Base-by-base conservation (phyloP, 1,140 invertebrate species). In the Cyclina sinensis region DNA sequence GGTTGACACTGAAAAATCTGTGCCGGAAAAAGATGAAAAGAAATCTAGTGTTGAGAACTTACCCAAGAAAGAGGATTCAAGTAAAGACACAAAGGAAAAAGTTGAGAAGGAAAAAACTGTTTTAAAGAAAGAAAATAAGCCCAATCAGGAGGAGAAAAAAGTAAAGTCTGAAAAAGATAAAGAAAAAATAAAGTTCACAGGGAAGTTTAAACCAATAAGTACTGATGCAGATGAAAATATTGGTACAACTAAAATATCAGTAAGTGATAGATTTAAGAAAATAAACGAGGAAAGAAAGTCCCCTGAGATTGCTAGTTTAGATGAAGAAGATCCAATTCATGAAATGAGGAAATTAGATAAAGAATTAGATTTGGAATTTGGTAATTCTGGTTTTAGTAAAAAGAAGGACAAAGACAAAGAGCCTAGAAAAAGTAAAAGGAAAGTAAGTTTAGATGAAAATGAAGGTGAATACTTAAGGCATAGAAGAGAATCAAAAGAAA, bases 211-310 rank as follows among this genome's bases (percentile, higher is more conserved):
- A n/a, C 68, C 73, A 39, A 74, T 87, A 35, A 43, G 78, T 73
- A 65, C 85, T 73, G 87, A 90, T 30, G 78, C 88, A 43, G 88
- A 86, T 68, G 74, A 97, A 85, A 96, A 96, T 51, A 97, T 96
- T 91, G 97, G 97, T 89, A 96, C 96, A 59, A 88, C 37, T 7
- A 82, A 88, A 59, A 74, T 82, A 30, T 82, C 86, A 21, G 51
- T 82, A 4, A 76, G 80, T 82, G 86, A 88, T 68, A 88, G 86
- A 48, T 88, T 88, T 83, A 88, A 82, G 43, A 82, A 43, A 70
- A 82, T 82, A 51, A 46, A 35, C 35, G 27, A 70, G 48, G 24
- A 37, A 46, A 48, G 59, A 46, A 73, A 73, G 12, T 35, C 27
- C 54, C 74, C 74, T 51, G 43, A 70, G 21, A 84, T 46, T n/a